These are phyloP conservation scores for Propithecus perrieri DNA, from an alignment of 2,797 vertebrate species.

Conservation along the genomic window DNA sequence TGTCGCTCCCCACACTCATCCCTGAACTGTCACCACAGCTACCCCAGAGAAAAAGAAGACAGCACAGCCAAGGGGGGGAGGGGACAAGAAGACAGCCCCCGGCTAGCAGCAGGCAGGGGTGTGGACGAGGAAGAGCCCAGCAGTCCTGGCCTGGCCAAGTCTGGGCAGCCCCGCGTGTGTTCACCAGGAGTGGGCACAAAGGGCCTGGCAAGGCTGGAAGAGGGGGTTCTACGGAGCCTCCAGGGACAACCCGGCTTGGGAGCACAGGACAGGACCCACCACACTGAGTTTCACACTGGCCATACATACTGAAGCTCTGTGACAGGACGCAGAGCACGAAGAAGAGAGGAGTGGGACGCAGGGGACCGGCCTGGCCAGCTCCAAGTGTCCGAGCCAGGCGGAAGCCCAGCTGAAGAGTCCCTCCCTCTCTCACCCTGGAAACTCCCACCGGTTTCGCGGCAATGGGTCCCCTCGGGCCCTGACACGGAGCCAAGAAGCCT, in stretches of 20 bases:
- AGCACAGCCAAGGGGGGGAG: neutral
- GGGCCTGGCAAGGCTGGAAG: neutral
- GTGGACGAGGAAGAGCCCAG: neutral
- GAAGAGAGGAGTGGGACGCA: neutral
- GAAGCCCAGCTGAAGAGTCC: neutral
- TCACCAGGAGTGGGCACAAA: neutral
- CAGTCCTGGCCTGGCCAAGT: neutral
- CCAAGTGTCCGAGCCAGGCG: neutral
- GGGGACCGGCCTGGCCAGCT: neutral
- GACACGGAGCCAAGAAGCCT: neutral
- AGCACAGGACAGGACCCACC: neutral
- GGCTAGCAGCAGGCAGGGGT: neutral
- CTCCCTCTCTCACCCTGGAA: neutral
- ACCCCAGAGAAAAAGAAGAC: neutral
- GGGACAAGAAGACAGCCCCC: neutral
- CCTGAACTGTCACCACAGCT: neutral
- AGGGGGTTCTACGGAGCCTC: neutral
- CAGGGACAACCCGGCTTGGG: neutral
- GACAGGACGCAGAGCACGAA: neutral
- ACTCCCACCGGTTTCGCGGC: neutral
- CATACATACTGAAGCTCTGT: neutral
- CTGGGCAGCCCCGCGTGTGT: neutral
- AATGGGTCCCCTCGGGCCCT: neutral
- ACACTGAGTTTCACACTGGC: neutral
- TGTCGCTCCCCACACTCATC: neutral